These are phyloP conservation scores for Paramuricea clavata DNA, from an alignment of 92 coral and sea anemone species.

Conservation along the genomic window DNA sequence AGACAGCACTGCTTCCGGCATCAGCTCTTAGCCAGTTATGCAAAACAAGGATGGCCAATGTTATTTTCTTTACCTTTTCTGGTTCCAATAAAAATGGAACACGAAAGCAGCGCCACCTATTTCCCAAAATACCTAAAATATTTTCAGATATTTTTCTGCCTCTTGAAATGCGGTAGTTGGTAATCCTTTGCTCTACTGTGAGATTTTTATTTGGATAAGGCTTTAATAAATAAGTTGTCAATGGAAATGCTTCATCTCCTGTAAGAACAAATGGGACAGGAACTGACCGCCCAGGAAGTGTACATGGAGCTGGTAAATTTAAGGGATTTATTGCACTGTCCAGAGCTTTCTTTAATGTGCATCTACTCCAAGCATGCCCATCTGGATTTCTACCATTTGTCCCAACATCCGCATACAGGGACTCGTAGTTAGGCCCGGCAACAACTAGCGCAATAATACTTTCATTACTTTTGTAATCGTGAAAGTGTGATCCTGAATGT, in stretches of 20 bases:
- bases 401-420: slow-evolving; percentile 62
- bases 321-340: slow-evolving; percentile 58
- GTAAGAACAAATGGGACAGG: slow-evolving; percentile 72
- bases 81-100: slow-evolving; percentile 60
- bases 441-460: slow-evolving; percentile 67
- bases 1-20: slow-evolving; percentile 33
- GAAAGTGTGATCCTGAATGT: slow-evolving; percentile 65
- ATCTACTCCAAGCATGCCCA: slow-evolving; percentile 70
- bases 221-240: slow-evolving; percentile 56
- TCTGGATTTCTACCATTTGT: slow-evolving; percentile 66
- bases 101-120: slow-evolving; percentile 69
- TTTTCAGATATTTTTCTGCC: slow-evolving; percentile 68
- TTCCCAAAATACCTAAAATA: slow-evolving; percentile 56
- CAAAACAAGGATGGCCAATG: background rate
- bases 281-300: slow-evolving; percentile 50
- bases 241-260: slow-evolving; percentile 70
- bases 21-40: slow-evolving; percentile 10
- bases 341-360: slow-evolving; percentile 59
- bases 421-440: slow-evolving; percentile 64
- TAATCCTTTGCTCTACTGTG: slow-evolving; percentile 63
- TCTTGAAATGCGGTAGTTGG: slow-evolving; percentile 47
- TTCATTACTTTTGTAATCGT: slow-evolving; percentile 70
- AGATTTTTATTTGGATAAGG: slow-evolving; percentile 67
- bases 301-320: slow-evolving; percentile 57
- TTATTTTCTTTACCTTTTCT: background rate